Percentiles rank a stretch among this genome's conserved stretches.
Conservation (phyloP, 2,888 invertebrate species). For the Dolomedes plantarius region DNA sequence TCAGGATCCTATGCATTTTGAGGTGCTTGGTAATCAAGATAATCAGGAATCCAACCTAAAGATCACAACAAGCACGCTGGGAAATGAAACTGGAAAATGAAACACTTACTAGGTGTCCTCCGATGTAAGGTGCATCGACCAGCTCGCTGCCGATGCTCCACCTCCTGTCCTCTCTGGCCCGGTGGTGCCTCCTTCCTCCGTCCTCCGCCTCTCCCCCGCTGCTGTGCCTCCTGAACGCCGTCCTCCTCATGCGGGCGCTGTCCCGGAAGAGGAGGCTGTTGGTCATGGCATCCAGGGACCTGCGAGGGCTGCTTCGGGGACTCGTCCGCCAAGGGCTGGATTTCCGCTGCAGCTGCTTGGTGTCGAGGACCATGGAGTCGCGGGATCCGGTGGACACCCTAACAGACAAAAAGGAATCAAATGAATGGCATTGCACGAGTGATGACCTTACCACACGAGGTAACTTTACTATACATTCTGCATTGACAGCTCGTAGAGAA, state of each 20-base stretch:
- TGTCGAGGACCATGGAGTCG: constrained; percentile 51
- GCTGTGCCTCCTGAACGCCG: constrained; percentile 45
- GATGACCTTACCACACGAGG: too few relatives aligned
- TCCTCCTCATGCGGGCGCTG: constrained; percentile 34
- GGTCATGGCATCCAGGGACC: constrained; percentile 37
- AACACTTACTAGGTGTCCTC: constrained; percentile 64
- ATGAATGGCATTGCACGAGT: too few relatives aligned
- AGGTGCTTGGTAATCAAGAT: too few relatives aligned
- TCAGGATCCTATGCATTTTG: too few relatives aligned
- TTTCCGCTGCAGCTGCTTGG: constrained; percentile 41
- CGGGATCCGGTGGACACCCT: constrained; percentile 59
- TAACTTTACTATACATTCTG: too few relatives aligned
- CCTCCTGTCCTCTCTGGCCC: constrained; percentile 62
- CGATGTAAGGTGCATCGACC: constrained; percentile 35
- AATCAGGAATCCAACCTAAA: too few relatives aligned
- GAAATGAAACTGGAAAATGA: too few relatives aligned
- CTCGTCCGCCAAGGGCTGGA: constrained; percentile 54
- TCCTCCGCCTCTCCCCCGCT: constrained; percentile 69
- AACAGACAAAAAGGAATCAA: too few relatives aligned
- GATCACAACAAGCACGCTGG: too few relatives aligned
- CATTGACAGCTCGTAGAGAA: too few relatives aligned
- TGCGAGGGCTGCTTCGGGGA: constrained; percentile 14
- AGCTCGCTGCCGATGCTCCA: constrained; percentile 72
- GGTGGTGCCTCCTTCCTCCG: constrained; percentile 18
- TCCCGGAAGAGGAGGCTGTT: constrained; percentile 26